Evolutionary conservation across 1,140 invertebrate species (phyloP), one percentile per base, ranked within the genome.

Genomic region (Proctacanthus coquilletti): DNA sequence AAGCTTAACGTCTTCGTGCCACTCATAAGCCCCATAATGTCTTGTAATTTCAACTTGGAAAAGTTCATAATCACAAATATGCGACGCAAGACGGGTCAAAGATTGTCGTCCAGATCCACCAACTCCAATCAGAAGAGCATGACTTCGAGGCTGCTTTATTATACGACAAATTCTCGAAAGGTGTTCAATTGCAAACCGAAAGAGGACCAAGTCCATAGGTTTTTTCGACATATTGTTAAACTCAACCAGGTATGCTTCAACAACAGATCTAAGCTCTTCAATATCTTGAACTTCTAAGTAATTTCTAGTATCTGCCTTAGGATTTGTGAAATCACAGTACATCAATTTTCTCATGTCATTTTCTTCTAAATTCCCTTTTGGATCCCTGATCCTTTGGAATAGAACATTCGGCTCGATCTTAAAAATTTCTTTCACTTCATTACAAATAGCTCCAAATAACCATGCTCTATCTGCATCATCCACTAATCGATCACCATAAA

Each of bases 151-250:
- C 63, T 94, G 89, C 50, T 89, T 88, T 42, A 97, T 70, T 46
- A 97, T 84, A 34, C 91, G 74, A 51, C 81, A 83, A 46, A 97
- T 83, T 51, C 85, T 74, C 10, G 87, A 91, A 40, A 95, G 72
- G 70, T 95, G 91, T 64, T 95, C 89, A 40, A 96, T 82, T 10
- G 89, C 88, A 67, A 91, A 95, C 49, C 84, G 80, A 58, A 96
- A 97, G 18, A 97, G 64, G 3, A 96, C 89, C 31, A 97, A 66
- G 65, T 91, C 88, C 92, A 97, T 96, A 1, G 91, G 89, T 53
- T 95, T 95, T 57, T 93, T 96, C 15, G 84, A 88, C 80, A 96
- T 87, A 41, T 91, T 85, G 57, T 97, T 96, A 49, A 80, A 96
- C 53, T 97, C 92, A 2, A 79, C 75, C 10, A 97, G 65, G 64